phyloP scores from a whole-genome alignment of 2,888 invertebrate species.

The Venusia cambrica region DNA sequence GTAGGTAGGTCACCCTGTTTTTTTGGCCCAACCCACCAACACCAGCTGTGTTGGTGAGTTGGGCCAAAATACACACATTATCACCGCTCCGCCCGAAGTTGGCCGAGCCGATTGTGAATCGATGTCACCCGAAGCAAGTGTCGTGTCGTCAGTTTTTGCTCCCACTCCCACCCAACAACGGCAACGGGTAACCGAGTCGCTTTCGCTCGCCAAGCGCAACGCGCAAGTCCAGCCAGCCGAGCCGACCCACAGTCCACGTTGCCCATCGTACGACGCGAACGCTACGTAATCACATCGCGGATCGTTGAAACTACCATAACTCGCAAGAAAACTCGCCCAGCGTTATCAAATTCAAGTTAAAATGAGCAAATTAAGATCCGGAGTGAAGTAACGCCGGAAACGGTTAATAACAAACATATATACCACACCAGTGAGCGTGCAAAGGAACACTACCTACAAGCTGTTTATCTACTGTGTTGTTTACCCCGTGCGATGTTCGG shows the following conservation, averaged over 20 bases:
- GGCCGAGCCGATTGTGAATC: constrained; percentile 69
- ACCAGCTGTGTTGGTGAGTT: constrained; percentile 14
- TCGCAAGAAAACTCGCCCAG: constrained; percentile 27
- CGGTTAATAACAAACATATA: no score
- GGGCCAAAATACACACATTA: constrained; percentile 39
- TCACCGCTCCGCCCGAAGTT: constrained; percentile 40
- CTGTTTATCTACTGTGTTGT: constrained; percentile 63
- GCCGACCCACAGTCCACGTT: constrained; percentile 51
- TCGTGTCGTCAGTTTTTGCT: constrained; percentile 36
- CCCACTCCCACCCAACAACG: constrained; percentile 50
- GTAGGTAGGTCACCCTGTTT: background rate
- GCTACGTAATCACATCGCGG: constrained; percentile 42
- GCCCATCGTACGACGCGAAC: constrained; percentile 42
- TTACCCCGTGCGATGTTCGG: constrained; percentile 71
- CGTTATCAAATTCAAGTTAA: constrained; percentile 39
- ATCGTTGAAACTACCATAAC: constrained; percentile 31
- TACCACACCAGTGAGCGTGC: constrained; percentile 33
- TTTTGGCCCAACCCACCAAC: no score
- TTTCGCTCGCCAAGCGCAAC: constrained; percentile 50
- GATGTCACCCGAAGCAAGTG: constrained; percentile 65
- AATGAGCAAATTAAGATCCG: constrained; percentile 73
- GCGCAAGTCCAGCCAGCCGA: constrained; percentile 28
- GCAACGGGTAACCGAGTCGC: no score
- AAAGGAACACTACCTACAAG: constrained; percentile 47
- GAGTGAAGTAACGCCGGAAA: constrained; percentile 74